A percentile compares a stretch with the other conserved stretches of the same genome.
Evolutionary conservation across 2,888 invertebrate species (phyloP).

Genomic region (Pachydiplax longipennis): DNA sequence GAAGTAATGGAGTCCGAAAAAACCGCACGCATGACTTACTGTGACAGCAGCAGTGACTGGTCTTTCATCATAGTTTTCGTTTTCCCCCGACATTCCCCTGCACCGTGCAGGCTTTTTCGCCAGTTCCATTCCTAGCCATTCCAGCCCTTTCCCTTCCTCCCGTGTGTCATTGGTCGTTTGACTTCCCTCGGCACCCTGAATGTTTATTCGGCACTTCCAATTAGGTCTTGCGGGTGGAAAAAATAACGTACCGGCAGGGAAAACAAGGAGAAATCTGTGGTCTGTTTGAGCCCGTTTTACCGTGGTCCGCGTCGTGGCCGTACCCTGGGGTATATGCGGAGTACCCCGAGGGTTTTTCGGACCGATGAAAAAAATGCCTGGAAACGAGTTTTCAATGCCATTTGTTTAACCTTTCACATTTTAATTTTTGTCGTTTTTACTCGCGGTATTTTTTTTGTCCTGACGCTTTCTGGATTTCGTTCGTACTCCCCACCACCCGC

Average conservation of each 20-base stretch:
- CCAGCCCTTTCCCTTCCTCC: background rate
- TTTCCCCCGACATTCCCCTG: background rate
- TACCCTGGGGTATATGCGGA: slow-evolving; percentile 37
- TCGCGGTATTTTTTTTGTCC: background rate
- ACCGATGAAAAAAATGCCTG: background rate
- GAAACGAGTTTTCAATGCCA: background rate
- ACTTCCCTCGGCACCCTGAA: slow-evolving; percentile 31
- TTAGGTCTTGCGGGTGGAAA: slow-evolving; percentile 38
- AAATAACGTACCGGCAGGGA: background rate
- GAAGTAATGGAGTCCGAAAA: too few relatives aligned
- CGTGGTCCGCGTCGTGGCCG: slow-evolving; percentile 31
- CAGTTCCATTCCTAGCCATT: background rate
- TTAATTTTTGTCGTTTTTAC: background rate
- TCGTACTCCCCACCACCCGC: background rate
- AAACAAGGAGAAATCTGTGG: slow-evolving; percentile 15
- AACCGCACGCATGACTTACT: too few relatives aligned
- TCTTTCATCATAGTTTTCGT: background rate
- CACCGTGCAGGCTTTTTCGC: background rate
- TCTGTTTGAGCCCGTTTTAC: slow-evolving; percentile 37
- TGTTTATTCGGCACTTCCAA: slow-evolving; percentile 43
- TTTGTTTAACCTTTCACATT: slow-evolving; percentile 11
- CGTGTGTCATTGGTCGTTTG: slow-evolving; percentile 34
- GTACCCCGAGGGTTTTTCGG: background rate
- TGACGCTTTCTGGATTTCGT: background rate
- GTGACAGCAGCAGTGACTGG: too few relatives aligned